Evolutionary conservation across 2,888 invertebrate genomes (phyloP), one percentile per base, ranked within the genome.

Genomic region (Drosophila fulvimacula): DNA sequence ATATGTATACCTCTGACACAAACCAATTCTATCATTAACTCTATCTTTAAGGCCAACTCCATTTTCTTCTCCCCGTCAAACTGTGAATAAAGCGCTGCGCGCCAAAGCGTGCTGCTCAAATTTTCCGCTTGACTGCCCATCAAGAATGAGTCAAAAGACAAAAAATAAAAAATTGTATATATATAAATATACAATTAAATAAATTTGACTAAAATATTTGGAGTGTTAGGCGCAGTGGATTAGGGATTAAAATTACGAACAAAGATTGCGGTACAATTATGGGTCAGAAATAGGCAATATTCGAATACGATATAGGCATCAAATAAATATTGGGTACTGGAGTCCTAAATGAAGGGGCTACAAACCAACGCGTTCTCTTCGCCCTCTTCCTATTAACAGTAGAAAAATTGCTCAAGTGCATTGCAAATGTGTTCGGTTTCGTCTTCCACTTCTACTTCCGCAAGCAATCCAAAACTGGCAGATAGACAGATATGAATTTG

Each of bases 111-210:
- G 66, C 66, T 60, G 62, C 57, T 62, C 67, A 65, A 73, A 73
- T 65, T 76, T 74, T 62, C 24, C 69, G 70, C 61, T 38, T 44
- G 59, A 65, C 30, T 63, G 60, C 44, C 62, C 38, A 34, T 30
- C 7, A 68, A 69, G 17, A 64, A 69, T 41, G 51, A 73, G 49
- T 51, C n/a, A 67, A 48, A 65, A 59, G 36, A 53, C 9, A 19
- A 24, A 24, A 46, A 68, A 39, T 9, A 19, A 9, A 38, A 9
- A 38, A 9, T 62, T 57, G 57, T 13, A 36, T 34, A 52, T 48
- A 63, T 62, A 59, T 7, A 53, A 27, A 44, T 67, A 53, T n/a
- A 19, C 85, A 86, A 87, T 87, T 86, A 83, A 87, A 86, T 83
- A 87, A 76, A 64, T 83, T 86, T 76, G 58, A 24, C 63, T 59